Evolutionary conservation across 2,113 vertebrate species (phyloP), one percentile per base, ranked within the genome.

Genomic region (Ellobius talpinus): DNA sequence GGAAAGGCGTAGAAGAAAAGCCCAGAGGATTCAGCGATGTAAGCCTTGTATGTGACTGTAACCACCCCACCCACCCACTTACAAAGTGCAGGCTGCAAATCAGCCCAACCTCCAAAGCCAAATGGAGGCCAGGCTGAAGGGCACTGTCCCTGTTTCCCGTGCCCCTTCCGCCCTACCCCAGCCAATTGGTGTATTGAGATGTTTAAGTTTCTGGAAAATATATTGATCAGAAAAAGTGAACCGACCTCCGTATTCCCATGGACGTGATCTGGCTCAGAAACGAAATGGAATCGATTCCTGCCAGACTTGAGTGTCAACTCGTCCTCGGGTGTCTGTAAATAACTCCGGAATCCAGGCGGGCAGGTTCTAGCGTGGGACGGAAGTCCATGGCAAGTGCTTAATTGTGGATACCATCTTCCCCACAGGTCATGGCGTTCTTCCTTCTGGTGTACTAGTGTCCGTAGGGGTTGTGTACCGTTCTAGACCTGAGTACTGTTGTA

Each of bases 231-330:
- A 82, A 91, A 97, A 14, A 90, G 42, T 50, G 47, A 93, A 82
- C 61, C 52, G 63, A 89, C 97, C 95, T 98, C 61, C 96, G 0
- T 96, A 95, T 95, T 95, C 10, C 93, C 77, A 95, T 92, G 88
- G 96, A 63, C 97, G 76, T 97, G 94, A 98, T 97, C 95, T 95
- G 97, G 97, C 96, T 98, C 97, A 97, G 94, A 96, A 98, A 97
- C 93, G 97, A 97, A 93, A 0, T 96, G 97, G 98, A 98, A 95
- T 98, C 95, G 97, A 98, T 98, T 99, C 98, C 99, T 99, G 98
- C 97, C 95, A 98, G 98, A 98, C 98, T 99, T 99, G 99, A 99
- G 99, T 98, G 96, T 97, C 98, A 98, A 97, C 97, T 98, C 98
- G 98, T 99, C 98, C 98, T 98, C 96, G 94, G 93, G 89, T 76